Evolutionary conservation across 2,113 vertebrate genomes (phyloP).

Genomic region (Scomber colias): DNA sequence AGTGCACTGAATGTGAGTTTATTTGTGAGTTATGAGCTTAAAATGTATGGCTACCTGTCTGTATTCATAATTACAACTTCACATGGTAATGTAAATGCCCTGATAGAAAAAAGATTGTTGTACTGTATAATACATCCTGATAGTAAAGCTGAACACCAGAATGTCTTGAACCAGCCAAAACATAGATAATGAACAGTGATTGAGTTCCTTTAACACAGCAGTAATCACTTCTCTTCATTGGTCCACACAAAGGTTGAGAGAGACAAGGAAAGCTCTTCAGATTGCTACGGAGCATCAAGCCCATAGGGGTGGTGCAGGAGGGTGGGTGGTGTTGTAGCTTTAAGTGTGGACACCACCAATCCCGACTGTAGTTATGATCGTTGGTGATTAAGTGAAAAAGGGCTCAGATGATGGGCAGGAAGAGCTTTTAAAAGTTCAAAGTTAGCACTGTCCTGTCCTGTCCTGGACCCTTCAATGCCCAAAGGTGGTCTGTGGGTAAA

Average conservation of each 20-base stretch:
- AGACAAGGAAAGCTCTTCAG: neutral
- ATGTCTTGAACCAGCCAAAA: constrained; percentile 65
- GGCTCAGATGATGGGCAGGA: neutral
- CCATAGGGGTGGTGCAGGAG: too few species aligned
- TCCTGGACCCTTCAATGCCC: neutral
- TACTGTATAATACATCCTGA: neutral
- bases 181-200: constrained; percentile 1
- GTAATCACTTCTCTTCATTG: constrained; percentile 13
- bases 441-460: constrained; percentile 10
- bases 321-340: constrained; percentile 27
- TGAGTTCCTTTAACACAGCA: neutral
- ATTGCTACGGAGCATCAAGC: constrained; percentile 1
- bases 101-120: neutral
- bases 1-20: neutral
- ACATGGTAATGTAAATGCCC: neutral
- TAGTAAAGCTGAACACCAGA: constrained; percentile 15
- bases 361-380: neutral
- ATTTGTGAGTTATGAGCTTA: neutral
- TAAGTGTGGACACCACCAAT: neutral
- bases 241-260: constrained; percentile 29
- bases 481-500: neutral
- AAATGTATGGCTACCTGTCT: neutral
- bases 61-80: neutral
- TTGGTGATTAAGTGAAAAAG: neutral
- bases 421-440: constrained; percentile 46